Evolutionary conservation across 1,140 invertebrate species (phyloP).

Genomic region (Brachionus manjavacas): DNA sequence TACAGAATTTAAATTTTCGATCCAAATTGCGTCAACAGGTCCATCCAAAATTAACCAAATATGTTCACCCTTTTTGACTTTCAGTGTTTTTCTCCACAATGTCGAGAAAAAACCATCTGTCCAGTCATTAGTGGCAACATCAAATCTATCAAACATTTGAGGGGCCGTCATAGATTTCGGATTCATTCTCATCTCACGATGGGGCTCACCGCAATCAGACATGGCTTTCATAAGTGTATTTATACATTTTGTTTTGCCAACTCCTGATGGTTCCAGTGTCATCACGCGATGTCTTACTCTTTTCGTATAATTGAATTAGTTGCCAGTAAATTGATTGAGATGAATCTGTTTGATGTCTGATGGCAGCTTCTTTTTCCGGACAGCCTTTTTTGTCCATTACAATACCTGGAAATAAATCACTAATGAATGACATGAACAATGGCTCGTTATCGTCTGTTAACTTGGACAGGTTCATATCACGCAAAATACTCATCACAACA

Average conservation of each 20-base stretch:
- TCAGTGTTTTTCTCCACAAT: slow-evolving; percentile 85
- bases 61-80: slow-evolving; percentile 71
- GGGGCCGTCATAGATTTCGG: slow-evolving; percentile 92
- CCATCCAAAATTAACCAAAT: slow-evolving; percentile 58
- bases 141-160: slow-evolving; percentile 91
- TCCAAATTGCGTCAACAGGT: slow-evolving; percentile 58
- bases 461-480: slow-evolving; percentile 96
- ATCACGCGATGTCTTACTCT: slow-evolving; percentile 19
- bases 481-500: slow-evolving; percentile 87
- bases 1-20: too few relatives aligned
- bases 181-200: slow-evolving; percentile 95
- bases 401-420: too few relatives aligned
- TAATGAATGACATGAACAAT: too few relatives aligned
- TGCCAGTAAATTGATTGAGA: slow-evolving; percentile 78
- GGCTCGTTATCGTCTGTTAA: slow-evolving; percentile 85
- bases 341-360: slow-evolving; percentile 50
- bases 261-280: slow-evolving; percentile 80
- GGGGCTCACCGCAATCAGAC: slow-evolving; percentile 72
- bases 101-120: slow-evolving; percentile 94
- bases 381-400: slow-evolving; percentile 90
- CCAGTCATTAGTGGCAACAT: slow-evolving; percentile 96
- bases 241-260: slow-evolving; percentile 89
- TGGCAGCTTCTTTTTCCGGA: slow-evolving; percentile 62
- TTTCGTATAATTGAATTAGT: slow-evolving; percentile 70
- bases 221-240: slow-evolving; percentile 87